Base-by-base conservation (phyloP, 2,888 invertebrate species). In the Junonia oenone region DNA sequence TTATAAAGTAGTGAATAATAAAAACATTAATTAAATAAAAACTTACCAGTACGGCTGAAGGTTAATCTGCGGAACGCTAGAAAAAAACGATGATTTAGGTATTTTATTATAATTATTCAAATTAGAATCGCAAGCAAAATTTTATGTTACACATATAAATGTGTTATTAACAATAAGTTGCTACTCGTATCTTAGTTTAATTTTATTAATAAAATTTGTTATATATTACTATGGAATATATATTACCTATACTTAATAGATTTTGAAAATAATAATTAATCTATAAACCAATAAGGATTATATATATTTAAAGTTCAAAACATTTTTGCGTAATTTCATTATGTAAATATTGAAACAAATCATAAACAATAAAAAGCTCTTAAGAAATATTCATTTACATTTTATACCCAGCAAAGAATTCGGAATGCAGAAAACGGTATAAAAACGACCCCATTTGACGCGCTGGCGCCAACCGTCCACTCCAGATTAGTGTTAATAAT, bases 401-500 rank as follows among this genome's bases (percentile, higher is more conserved):
- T 38, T n/a, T 17, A 50, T 19, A 31, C 19, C 11, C 31, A n/a
- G 57, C 57, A 57, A 57, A 57, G 57, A 29, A 38, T 45, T 27
- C 17, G 49, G 31, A 55, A 57, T 57, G 55, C 37, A 22, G 35
- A 52, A 46, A 35, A 50, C 40, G 31, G 54, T 43, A 51, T 38
- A 59, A 54, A 51, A 52, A 51, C 43, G 17, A 40, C 35, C 43
- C 40, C 51, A 53, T 45, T 57, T 51, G 54, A 61, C 63, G 65
- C 73, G 68, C 68, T 72, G 83, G 84, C 88, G 83, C 83, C 83
- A 72, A 66, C 68, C 58, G 64, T 68, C 71, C 66, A 65, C 68
- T 63, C 72, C 72, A 76, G 78, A 82, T 83, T 81, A 84, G 80
- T 77, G 77, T 74, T 81, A 68, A 64, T 67, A 67, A 68, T 66